phyloP scores from a whole-genome alignment of 1,140 invertebrate species.

The Schlechtendalia chinensis region DNA sequence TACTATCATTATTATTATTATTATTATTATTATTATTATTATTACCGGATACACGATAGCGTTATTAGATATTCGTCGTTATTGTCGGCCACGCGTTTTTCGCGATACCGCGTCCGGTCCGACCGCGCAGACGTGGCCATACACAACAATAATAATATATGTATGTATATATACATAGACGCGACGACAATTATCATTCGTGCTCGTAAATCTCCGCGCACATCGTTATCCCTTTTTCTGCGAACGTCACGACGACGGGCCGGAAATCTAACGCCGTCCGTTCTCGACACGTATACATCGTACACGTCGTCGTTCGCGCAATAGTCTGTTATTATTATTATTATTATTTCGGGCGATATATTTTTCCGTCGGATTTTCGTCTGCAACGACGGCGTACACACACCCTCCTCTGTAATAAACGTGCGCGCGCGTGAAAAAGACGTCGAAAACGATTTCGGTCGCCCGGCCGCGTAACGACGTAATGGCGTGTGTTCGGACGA shows the following conservation, averaged over 20 bases:
- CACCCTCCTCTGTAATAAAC: not conserved
- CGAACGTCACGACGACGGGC: not conserved
- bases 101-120: no score
- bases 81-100: no score
- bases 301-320: not conserved
- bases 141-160: no score
- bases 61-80: no score
- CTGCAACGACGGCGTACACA: not conserved
- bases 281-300: not conserved
- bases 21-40: no score
- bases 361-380: not conserved
- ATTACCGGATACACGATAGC: no score
- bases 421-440: not conserved
- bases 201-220: not conserved
- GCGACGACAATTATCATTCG: not conserved
- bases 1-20: no score
- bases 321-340: not conserved
- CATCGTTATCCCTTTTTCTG: conserved; percentile 18
- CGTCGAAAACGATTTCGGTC: conserved; percentile 21
- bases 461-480: conserved; percentile 23
- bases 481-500: conserved; percentile 47
- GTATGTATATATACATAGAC: no score
- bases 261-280: conserved; percentile 1
- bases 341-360: not conserved
- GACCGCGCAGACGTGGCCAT: no score